A percentile compares a stretch with the other conserved stretches of the same genome.
Conservation (phyloP, 2,888 invertebrate genomes). For the Mythimna albipuncta region DNA sequence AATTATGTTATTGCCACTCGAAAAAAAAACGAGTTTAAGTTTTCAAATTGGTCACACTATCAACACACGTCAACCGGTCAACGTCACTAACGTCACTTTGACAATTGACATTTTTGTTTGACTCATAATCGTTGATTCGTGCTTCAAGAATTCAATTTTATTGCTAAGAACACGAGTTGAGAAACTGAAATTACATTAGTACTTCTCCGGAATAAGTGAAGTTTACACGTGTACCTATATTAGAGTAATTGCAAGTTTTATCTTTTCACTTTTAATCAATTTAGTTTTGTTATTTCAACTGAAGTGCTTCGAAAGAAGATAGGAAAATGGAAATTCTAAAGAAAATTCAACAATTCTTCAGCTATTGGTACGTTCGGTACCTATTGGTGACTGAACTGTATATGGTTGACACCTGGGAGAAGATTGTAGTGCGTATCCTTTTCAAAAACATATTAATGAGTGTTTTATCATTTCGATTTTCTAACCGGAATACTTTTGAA, state of each 20-base stretch:
- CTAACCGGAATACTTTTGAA: not conserved
- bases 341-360: constrained; percentile 84
- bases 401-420: constrained; percentile 93
- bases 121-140: not conserved
- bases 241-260: not conserved
- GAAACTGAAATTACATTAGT: constrained; percentile 17
- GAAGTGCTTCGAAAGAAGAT: constrained; percentile 13
- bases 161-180: constrained; percentile 11
- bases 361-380: constrained; percentile 91
- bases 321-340: constrained; percentile 74
- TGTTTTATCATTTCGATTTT: not conserved
- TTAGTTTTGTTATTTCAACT: not conserved
- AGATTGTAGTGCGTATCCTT: constrained; percentile 92
- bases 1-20: not conserved
- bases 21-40: not conserved
- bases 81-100: not conserved
- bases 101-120: constrained; percentile 1
- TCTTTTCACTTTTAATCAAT: not conserved
- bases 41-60: constrained; percentile 31
- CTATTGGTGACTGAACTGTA: constrained; percentile 91
- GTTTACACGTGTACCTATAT: constrained; percentile 22
- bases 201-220: constrained; percentile 19
- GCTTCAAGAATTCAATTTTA: constrained; percentile 5
- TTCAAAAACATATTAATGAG: constrained; percentile 63
- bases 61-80: not conserved